Conservation (phyloP, 2,888 invertebrate species). For the Drosophila gaucha region DNA sequence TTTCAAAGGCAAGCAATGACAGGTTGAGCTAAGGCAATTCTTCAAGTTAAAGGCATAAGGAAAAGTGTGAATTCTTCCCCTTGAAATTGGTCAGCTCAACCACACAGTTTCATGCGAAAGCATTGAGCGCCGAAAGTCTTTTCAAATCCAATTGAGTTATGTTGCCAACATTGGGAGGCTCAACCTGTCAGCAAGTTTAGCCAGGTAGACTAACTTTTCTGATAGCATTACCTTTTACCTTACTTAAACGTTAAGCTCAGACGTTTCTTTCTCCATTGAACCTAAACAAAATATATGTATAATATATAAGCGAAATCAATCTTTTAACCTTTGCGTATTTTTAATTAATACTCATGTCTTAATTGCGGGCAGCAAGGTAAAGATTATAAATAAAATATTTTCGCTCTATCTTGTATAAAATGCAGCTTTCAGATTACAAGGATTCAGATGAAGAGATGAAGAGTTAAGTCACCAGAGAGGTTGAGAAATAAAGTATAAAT, state of each 20-base stretch:
- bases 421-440: background rate
- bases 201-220: constrained; percentile 42
- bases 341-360: constrained; percentile 2
- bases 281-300: background rate
- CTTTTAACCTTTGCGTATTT: background rate
- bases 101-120: constrained; percentile 19
- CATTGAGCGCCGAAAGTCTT: constrained; percentile 42
- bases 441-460: background rate
- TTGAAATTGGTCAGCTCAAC: constrained; percentile 26
- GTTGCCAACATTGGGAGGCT: constrained; percentile 52
- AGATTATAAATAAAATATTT: constrained; percentile 5
- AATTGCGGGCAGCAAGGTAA: background rate
- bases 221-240: constrained; percentile 9
- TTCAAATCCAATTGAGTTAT: constrained; percentile 75
- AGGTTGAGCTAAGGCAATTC: constrained; percentile 55
- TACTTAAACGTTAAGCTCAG: background rate
- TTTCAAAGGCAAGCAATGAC: constrained; percentile 49
- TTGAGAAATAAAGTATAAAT: too few relatives aligned
- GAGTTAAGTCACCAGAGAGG: background rate
- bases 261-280: too few relatives aligned
- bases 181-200: constrained; percentile 63
- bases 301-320: background rate
- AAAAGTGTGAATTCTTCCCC: constrained; percentile 1
- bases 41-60: constrained; percentile 23
- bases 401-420: background rate